Base-by-base conservation (phyloP, 2,888 invertebrate genomes). In the Linnaemya vulpina region DNA sequence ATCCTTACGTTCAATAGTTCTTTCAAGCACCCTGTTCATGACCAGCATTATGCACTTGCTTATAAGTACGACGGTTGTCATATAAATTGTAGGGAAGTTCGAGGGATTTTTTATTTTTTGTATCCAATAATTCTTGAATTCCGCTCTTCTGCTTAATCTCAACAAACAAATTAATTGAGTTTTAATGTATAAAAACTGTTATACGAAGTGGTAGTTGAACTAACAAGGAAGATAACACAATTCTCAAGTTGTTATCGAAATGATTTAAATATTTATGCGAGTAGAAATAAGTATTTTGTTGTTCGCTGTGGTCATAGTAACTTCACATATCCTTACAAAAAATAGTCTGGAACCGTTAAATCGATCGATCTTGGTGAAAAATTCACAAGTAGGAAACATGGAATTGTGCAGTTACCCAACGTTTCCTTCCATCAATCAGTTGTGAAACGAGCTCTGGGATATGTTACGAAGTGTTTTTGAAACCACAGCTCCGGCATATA, bases 231-330 rank as follows among this genome's bases (percentile, higher is more conserved):
- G 43, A 17, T 49, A 17, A 73, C 20, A 30, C 53, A 73, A 84
- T 22, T 80, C 76, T 76, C 71, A 55, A 77, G 84, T 77, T 73
- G 71, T 80, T 77, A 76, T 80, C 62, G 38, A 22, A 62, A 40
- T 35, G 7, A 40, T 5, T 62, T 10, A 62, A 62, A 40, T 62
- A 62, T 62, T 38, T 38, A 38, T 40, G 25, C 10, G 1, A 67
- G 60, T 58, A 11, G n/a, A 58, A 75, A 65, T 63, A 46, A 17
- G 13, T 71, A 0, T 62, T 43, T 70, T 46, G 25, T 40, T 40
- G 43, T 10, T 40, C 43, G 9, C 30, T 25, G 30, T 30, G n/a
- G n/a, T n/a, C n/a, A n/a, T n/a, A n/a, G n/a, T n/a, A n/a, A n/a
- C n/a, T n/a, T n/a, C n/a, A n/a, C n/a, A n/a, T n/a, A n/a, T n/a